These are phyloP conservation scores for Ivindomyrus marchei DNA, from an alignment of 2,113 vertebrate species.

Conservation along the genomic window DNA sequence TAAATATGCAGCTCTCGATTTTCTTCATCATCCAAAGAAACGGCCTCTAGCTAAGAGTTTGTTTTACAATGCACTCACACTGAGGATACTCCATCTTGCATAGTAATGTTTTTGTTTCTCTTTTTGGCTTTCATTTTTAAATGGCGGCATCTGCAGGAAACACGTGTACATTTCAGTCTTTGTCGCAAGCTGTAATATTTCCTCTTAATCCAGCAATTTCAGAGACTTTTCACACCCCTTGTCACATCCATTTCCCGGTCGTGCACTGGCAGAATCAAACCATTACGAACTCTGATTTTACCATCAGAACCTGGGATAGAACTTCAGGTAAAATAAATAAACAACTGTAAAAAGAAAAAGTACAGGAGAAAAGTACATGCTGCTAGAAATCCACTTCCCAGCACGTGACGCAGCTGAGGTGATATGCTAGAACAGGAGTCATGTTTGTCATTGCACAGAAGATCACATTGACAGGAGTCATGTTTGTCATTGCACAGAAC, in stretches of 20 bases:
- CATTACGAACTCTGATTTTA: neutral
- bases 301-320: neutral
- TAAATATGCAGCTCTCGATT: constrained; percentile 16
- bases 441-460: neutral
- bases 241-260: neutral
- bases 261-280: neutral
- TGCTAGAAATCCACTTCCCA: neutral
- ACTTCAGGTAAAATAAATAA: neutral
- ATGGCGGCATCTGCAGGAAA: neutral
- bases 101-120: constrained; percentile 2
- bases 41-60: neutral
- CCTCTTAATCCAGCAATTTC: neutral
- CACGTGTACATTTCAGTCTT: neutral
- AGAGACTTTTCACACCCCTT: neutral
- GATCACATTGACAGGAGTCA: too few species aligned
- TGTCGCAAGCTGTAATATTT: neutral
- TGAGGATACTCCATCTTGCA: constrained; percentile 16
- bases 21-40: neutral
- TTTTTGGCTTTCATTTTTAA: neutral
- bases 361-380: neutral
- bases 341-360: neutral
- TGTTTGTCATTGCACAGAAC: too few species aligned
- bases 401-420: neutral
- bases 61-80: neutral
- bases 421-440: neutral